Evolutionary conservation across 1,140 invertebrate genomes (phyloP).

Genomic region (Conus ventricosus): DNA sequence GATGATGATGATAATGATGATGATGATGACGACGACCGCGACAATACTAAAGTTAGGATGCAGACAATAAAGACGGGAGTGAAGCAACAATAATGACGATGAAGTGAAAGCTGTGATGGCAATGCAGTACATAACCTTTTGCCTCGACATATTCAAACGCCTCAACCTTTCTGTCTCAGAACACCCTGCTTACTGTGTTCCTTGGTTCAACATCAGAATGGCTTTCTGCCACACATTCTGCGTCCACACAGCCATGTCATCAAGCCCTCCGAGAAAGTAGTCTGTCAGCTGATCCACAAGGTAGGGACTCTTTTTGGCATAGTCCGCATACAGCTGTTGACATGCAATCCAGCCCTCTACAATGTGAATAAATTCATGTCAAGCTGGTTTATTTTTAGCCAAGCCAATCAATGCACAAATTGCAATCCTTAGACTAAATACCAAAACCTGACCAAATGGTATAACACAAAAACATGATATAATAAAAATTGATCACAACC

Average conservation of each 20-base stretch:
- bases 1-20: no score
- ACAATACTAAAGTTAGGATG: no score
- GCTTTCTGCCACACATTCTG: conserved; percentile 61
- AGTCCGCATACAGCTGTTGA: conserved; percentile 52
- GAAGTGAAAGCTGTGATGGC: no score
- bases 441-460: no score
- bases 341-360: background rate
- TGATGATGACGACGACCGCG: no score
- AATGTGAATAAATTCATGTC: background rate
- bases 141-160: no score
- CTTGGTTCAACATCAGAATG: conserved; percentile 61
- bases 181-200: conserved; percentile 50
- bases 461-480: background rate
- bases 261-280: conserved; percentile 67
- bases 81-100: no score
- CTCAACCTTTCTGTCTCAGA: no score
- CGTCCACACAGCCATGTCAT: conserved; percentile 70
- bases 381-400: background rate
- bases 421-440: no score
- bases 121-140: no score
- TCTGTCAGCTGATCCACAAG: conserved; percentile 59
- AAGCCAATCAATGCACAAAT: background rate
- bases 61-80: no score
- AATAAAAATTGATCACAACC: background rate
- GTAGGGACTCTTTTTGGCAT: conserved; percentile 62